phyloP scores from a whole-genome alignment of 2,797 vertebrate species.

The Nothura maculosa region DNA sequence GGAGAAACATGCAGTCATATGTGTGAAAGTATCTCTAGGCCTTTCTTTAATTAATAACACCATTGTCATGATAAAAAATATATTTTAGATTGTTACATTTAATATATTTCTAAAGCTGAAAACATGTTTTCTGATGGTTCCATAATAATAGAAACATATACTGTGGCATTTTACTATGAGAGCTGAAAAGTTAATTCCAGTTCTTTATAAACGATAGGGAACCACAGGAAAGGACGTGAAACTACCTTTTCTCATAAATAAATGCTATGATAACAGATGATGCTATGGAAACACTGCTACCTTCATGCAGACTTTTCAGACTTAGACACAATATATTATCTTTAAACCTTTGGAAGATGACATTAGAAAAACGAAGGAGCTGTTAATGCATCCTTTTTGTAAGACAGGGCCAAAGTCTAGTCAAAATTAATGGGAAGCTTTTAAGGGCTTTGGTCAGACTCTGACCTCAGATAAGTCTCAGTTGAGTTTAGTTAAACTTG shows the following conservation, averaged over 20 bases:
- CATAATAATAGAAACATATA: not conserved
- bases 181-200: not conserved
- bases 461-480: not conserved
- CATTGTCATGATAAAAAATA: not conserved
- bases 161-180: not conserved
- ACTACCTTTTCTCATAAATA: not conserved
- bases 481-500: not conserved
- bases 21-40: not conserved
- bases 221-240: not conserved
- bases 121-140: not conserved
- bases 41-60: not conserved
- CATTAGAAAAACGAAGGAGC: not conserved
- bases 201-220: not conserved
- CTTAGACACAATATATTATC: not conserved
- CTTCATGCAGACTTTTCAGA: not conserved
- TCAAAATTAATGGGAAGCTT: not conserved
- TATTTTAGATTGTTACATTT: not conserved
- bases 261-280: not conserved
- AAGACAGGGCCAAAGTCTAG: not conserved
- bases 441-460: not conserved
- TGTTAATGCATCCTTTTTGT: not conserved
- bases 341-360: not conserved
- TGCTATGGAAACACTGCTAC: not conserved
- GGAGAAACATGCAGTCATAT: accelerated
- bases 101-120: not conserved